phyloP scores from a whole-genome alignment of 2,113 vertebrate species.

The Salvelinus fontinalis region DNA sequence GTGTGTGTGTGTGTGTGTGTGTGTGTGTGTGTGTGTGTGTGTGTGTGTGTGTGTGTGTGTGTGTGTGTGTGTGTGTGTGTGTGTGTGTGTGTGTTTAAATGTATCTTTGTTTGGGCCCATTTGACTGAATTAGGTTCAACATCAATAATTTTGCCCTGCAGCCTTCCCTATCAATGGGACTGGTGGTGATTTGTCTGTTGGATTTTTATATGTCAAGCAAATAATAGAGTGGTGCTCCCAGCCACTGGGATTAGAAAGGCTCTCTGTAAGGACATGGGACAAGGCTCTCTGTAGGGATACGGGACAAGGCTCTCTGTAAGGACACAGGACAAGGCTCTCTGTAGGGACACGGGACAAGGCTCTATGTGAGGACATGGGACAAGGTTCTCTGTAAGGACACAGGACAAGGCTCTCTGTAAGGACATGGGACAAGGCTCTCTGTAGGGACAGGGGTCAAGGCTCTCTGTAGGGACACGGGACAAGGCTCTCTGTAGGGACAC shows the following conservation, averaged over 20 bases:
- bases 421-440: no score
- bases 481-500: no score
- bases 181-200: slow-evolving; percentile 22
- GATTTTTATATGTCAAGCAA: slow-evolving; percentile 32
- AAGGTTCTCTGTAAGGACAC: no score
- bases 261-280: background rate
- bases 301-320: no score
- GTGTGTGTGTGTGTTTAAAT: slow-evolving; percentile 5
- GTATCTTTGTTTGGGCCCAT: slow-evolving; percentile 4
- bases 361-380: no score
- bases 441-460: no score
- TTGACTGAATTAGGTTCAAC: slow-evolving; percentile 28
- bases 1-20: background rate
- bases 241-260: background rate
- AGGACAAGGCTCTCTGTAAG: no score
- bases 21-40: no score
- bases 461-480: no score
- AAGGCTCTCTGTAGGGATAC: no score
- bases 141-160: slow-evolving; percentile 23
- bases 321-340: no score
- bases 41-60: slow-evolving; percentile 6
- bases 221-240: background rate
- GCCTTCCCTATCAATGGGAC: slow-evolving; percentile 13
- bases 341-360: no score
- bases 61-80: background rate